Base-by-base conservation (phyloP, 2,113 vertebrate species). In the Microtus ochrogaster region DNA sequence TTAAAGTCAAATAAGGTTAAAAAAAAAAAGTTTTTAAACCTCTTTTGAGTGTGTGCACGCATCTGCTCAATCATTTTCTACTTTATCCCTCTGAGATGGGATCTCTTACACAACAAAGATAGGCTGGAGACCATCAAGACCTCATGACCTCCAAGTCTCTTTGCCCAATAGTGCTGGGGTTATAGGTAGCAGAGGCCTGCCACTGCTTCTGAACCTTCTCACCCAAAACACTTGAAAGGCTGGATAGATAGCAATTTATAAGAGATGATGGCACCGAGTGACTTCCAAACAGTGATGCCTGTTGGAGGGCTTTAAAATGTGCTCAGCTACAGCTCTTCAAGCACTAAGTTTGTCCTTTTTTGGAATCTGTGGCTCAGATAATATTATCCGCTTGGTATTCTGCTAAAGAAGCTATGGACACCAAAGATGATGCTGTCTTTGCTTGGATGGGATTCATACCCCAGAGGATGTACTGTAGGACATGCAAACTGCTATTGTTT, bases 251-350 rank as follows among this genome's bases (percentile, higher is more conserved):
- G 30, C 30, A 12, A 68, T 49, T 22, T 68, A 22, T 47, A 30
- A 47, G 63, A 72, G 89, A 93, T 65, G 36, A 49, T 36, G 55
- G 41, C 21, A 52, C 22, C 36, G 63, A 73, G 30, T 44, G 95
- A 90, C 49, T 86, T 72, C 82, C 39, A 86, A 94, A 94, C 14
- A 72, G 55, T 49, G 84, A 89, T 30, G 76, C 24, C 83, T 66
- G 14, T 0, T 61, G 36, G 88, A 70, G 16, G 33, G 41, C 28
- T 83, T 44, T 78, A 77, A 77, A 74, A 52, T 74, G 22, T 79
- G 72, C 30, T 84, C 68, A 73, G 78, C 85, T 76, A 61, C 41
- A 90, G 66, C 41, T 65, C 61, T 39, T 72, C 47, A 74, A 30
- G 81, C 21, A 68, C 4, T 73, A 26, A 33, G 63, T 79, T 63